phyloP scores from a whole-genome alignment of 1,140 invertebrate species.

The Zeugodacus cucurbitae region DNA sequence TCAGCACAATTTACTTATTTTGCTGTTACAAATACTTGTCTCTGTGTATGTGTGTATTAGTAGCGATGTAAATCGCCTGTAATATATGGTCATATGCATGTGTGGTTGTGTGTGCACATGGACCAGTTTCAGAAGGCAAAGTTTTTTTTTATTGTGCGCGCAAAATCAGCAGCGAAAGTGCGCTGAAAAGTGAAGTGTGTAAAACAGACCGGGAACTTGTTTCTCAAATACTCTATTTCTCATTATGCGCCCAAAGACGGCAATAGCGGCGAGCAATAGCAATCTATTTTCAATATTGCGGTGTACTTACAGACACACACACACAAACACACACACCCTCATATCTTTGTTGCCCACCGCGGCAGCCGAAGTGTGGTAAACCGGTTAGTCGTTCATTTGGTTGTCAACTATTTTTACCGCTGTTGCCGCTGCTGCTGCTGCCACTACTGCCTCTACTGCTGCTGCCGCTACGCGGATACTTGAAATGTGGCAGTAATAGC shows the following conservation, averaged over 20 bases:
- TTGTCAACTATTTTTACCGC: neutral
- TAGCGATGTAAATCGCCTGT: neutral
- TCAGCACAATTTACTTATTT: neutral
- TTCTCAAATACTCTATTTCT: neutral
- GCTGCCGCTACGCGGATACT: neutral
- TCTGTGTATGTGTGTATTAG: neutral
- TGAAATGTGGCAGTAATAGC: neutral
- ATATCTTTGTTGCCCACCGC: neutral
- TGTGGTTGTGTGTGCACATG: neutral
- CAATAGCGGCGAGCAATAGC: neutral
- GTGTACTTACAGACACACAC: neutral
- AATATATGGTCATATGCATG: neutral
- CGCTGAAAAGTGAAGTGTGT: slow-evolving; percentile 21
- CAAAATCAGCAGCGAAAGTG: slow-evolving; percentile 18
- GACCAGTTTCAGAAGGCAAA: neutral
- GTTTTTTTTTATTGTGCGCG: neutral
- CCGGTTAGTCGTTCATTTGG: neutral
- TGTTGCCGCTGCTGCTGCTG: neutral
- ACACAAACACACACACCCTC: neutral
- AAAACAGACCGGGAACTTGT: slow-evolving; percentile 26
- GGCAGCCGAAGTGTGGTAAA: neutral
- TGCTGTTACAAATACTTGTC: neutral
- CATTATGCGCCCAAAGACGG: neutral
- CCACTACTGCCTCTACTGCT: neutral
- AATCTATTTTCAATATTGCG: slow-evolving; percentile 25